phyloP scores from a whole-genome alignment of 2,797 vertebrate species.

The Neosilurus mollespiculum region DNA sequence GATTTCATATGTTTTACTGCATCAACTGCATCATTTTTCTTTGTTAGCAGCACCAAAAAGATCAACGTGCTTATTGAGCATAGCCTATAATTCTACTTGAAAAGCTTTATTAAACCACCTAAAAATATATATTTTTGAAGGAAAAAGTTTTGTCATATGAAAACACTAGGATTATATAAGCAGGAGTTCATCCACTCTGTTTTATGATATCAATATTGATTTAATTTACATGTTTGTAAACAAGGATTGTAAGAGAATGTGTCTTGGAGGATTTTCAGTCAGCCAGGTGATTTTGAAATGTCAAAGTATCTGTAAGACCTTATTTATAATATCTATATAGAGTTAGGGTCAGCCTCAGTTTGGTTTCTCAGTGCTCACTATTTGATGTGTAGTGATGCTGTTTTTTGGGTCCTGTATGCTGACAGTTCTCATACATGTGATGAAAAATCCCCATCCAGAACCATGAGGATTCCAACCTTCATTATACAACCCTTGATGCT shows the following conservation, averaged over 20 bases:
- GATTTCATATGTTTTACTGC: background rate
- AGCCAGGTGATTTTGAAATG: background rate
- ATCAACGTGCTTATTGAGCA: background rate
- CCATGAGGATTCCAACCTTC: background rate
- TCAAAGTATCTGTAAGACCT: background rate
- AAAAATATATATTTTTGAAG: background rate
- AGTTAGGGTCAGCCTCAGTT: background rate
- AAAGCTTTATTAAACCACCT: background rate
- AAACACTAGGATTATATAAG: background rate
- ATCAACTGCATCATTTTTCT: background rate
- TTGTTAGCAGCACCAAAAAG: background rate
- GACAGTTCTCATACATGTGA: background rate
- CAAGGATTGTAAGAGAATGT: background rate
- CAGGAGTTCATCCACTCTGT: background rate
- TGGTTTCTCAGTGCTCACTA: background rate
- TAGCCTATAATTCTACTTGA: background rate
- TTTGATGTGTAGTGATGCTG: background rate
- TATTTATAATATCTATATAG: background rate
- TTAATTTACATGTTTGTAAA: background rate
- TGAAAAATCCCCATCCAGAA: background rate
- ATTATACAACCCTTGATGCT: background rate
- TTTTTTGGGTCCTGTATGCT: background rate
- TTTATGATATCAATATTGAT: background rate
- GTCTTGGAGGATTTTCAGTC: background rate
- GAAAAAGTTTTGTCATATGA: background rate